Base-by-base conservation (phyloP, 2,113 vertebrate genomes). In the Motacilla alba region DNA sequence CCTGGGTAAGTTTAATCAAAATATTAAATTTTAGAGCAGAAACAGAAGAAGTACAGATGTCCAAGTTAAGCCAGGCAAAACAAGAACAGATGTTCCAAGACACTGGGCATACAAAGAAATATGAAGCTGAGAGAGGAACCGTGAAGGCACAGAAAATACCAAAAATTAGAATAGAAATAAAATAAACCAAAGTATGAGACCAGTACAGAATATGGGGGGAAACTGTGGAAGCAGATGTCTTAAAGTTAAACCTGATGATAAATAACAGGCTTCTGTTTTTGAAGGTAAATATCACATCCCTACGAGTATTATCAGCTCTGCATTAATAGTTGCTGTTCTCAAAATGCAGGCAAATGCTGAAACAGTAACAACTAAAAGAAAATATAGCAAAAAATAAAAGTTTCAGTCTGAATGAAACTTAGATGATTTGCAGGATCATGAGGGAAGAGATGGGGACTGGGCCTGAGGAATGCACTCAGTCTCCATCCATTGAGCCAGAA, bases 141-240 rank as follows among this genome's bases (percentile, higher is more conserved):
- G 23, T 14, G 33, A 83, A 28, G 15, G 27, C 0, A 0, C 13
- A 2, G 18, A 56, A 81, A 75, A 9, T 44, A 68, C 2, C 21
- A 60, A 75, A 83, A 79, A 1, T 13, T 28, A 49, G 7, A 52
- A 85, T 10, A 60, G 14, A 84, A 94, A 50, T 60, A 53, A 86
- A 68, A 62, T 47, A 60, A 56, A 76, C 2, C 10, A 70, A 63
- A 3, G 3, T 60, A 41, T 79, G 20, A 72, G 1, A 69, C 7
- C 6, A 66, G 18, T 52, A 53, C 3, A 41, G 58, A 81, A 67
- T 72, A 83, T 14, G 10, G 4, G 19, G 16, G 4, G 6, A 58
- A 58, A 20, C 2, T 2, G 4, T 30, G 14, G 44, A 84, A 94
- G 74, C 3, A 56, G 28, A 84, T 53, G 13, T 23, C 28, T 44